phyloP scores from a whole-genome alignment of 2,888 invertebrate genomes.

The Trachelus iudaicus region DNA sequence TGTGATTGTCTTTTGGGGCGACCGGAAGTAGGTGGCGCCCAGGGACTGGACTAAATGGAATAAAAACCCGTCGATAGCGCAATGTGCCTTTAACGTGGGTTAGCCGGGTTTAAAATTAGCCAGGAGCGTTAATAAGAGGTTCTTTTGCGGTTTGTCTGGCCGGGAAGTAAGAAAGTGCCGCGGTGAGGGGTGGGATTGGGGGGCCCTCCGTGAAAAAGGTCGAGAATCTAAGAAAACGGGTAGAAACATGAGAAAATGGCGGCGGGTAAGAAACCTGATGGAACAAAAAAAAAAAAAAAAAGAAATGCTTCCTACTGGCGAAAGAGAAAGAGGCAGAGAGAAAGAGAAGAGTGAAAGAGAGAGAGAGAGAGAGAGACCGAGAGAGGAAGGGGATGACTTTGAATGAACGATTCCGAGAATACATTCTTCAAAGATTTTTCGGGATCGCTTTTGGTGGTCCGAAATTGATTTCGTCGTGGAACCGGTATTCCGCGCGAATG shows the following conservation, averaged over 20 bases:
- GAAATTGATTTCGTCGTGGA: constrained; percentile 22
- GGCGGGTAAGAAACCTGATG: not conserved
- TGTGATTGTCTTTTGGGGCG: constrained; percentile 23
- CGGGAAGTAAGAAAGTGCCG: not conserved
- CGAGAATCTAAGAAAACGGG: not conserved
- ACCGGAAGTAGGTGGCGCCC: constrained; percentile 43
- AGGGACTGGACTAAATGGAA: constrained; percentile 32
- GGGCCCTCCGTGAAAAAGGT: too few species aligned
- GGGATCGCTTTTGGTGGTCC: constrained; percentile 38
- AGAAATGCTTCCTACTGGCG: too few species aligned
- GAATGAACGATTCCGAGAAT: constrained; percentile 20
- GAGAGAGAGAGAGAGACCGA: not conserved
- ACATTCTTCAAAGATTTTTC: constrained; percentile 36
- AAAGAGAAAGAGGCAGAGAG: too few species aligned
- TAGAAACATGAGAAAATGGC: not conserved
- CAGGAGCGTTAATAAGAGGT: constrained; percentile 26
- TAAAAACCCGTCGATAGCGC: constrained; percentile 31
- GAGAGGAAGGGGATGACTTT: constrained; percentile 1
- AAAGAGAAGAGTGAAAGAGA: too few species aligned
- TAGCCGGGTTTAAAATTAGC: constrained; percentile 31
- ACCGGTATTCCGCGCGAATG: constrained; percentile 35
- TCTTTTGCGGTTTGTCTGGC: not conserved
- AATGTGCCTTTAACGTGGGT: constrained; percentile 26
- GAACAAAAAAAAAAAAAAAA: too few species aligned
- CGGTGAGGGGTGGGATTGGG: not conserved